A percentile compares a stretch with the other conserved stretches of the same genome.
Evolutionary conservation across 2,113 vertebrate genomes (phyloP).

Genomic region (Archocentrus centrarchus): DNA sequence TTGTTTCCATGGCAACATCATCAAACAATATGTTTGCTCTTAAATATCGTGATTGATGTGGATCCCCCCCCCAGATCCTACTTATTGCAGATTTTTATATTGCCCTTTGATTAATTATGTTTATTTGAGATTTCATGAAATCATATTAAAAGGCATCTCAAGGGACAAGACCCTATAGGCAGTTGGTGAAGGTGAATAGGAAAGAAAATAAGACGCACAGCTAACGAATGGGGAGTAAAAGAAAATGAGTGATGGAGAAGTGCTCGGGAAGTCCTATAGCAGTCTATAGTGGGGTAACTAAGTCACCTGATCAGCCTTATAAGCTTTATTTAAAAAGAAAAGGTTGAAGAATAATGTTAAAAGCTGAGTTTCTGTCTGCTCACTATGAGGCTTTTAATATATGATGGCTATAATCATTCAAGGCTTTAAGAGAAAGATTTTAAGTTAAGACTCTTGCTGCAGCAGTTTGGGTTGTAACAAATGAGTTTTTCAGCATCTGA

Average conservation of each 20-base stretch:
- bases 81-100: neutral
- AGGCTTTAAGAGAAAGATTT: neutral
- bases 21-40: neutral
- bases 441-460: neutral
- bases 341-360: neutral
- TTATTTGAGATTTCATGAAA: neutral
- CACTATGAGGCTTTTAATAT: neutral
- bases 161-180: neutral
- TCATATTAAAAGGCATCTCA: neutral
- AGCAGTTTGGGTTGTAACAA: neutral
- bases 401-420: neutral
- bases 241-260: neutral
- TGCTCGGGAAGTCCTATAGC: neutral
- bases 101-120: neutral
- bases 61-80: neutral
- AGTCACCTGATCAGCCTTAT: neutral
- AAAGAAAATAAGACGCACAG: neutral
- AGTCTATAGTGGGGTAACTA: neutral
- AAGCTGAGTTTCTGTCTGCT: neutral
- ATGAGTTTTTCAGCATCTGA: neutral
- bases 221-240: neutral
- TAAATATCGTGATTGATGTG: neutral
- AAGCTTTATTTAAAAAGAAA: neutral
- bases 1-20: conserved; percentile 16
- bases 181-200: fast-evolving